Evolutionary conservation across 2,797 vertebrate species (phyloP).

Genomic region (Crax fasciolata): DNA sequence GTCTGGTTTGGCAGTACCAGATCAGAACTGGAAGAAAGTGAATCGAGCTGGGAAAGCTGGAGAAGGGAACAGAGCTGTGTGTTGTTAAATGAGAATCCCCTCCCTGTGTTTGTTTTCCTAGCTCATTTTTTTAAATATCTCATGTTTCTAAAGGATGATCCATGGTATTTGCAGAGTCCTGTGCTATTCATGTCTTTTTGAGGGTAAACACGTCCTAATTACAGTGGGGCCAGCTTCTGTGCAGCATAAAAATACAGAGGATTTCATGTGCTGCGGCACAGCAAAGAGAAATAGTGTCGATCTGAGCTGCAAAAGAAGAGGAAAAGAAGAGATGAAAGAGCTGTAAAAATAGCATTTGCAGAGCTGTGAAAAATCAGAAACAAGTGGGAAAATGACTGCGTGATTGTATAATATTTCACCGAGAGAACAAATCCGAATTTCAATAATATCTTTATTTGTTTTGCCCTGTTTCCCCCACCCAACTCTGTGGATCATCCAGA

Average conservation of each 20-base stretch:
- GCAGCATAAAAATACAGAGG: background rate
- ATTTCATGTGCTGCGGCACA: background rate
- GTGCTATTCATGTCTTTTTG: background rate
- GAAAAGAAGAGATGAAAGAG: slow-evolving; percentile 26
- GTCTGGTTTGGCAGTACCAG: background rate
- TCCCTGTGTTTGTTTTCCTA: background rate
- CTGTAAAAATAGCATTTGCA: background rate
- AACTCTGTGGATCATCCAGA: background rate
- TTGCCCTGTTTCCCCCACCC: background rate
- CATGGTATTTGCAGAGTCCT: background rate
- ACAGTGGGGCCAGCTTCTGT: background rate
- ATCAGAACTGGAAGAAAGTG: background rate
- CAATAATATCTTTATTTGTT: slow-evolving; percentile 21
- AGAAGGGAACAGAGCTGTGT: background rate
- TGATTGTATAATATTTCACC: background rate
- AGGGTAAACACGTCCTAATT: background rate
- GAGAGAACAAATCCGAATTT: background rate
- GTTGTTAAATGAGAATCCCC: background rate
- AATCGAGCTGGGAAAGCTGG: background rate
- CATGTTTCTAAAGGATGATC: fast-evolving
- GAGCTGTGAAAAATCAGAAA: slow-evolving; percentile 17
- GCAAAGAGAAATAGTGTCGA: background rate
- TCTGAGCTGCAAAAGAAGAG: background rate
- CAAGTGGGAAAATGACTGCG: background rate
- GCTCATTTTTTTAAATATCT: background rate